phyloP scores from a whole-genome alignment of 2,888 invertebrate species.

The Cynaeus angustus region DNA sequence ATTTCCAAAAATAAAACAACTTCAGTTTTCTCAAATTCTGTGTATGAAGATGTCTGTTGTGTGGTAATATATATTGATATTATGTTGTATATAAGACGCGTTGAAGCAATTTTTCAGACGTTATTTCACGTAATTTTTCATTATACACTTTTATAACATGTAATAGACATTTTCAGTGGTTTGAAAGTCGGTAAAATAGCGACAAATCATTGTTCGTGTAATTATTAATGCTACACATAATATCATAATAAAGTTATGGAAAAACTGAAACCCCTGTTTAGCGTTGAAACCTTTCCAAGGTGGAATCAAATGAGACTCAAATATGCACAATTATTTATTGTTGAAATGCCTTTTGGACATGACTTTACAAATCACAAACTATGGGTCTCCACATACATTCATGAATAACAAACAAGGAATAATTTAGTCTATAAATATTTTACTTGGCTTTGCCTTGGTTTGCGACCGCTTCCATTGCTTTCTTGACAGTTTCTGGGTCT shows the following conservation, averaged over 20 bases:
- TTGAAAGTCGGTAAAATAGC: background rate
- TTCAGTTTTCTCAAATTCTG: slow-evolving; percentile 17
- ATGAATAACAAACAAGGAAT: background rate
- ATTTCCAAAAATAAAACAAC: slow-evolving; percentile 10
- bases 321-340: background rate
- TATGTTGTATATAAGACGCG: slow-evolving; percentile 10
- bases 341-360: background rate
- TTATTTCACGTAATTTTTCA: slow-evolving; percentile 18
- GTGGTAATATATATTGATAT: slow-evolving; percentile 9
- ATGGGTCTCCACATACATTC: background rate
- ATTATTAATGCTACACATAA: slow-evolving; percentile 13
- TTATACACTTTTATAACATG: slow-evolving; percentile 22
- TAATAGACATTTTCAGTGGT: slow-evolving; percentile 18
- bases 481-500: slow-evolving; percentile 84
- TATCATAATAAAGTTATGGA: slow-evolving; percentile 10
- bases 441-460: slow-evolving; percentile 85
- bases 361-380: background rate
- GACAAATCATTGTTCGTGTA: slow-evolving; percentile 11
- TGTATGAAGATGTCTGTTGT: slow-evolving; percentile 16
- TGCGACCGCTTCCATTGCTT: slow-evolving; percentile 86
- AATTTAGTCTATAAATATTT: slow-evolving; percentile 49
- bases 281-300: no score
- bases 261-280: background rate
- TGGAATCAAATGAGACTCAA: no score
- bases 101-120: slow-evolving; percentile 4